Base-by-base conservation (phyloP, 2,797 vertebrate species). In the Propithecus deckenii region DNA sequence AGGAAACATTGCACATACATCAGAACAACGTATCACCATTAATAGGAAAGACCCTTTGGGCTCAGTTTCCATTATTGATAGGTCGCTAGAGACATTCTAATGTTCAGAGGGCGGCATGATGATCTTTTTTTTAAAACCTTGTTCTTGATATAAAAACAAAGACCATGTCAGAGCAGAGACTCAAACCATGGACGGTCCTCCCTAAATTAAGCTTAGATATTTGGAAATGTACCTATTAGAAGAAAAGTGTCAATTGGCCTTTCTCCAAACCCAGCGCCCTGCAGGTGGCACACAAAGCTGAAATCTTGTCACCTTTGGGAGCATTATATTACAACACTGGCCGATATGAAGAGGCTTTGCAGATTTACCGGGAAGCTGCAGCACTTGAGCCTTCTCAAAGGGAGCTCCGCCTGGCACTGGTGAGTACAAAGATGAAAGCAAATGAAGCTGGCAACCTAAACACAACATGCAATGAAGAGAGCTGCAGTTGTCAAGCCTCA, bases 251-350 rank as follows among this genome's bases (percentile, higher is more conserved):
- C 46, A 38, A 11, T 91, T 72, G n/a, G 14, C 65, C 80, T 95
- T 92, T 93, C 83, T 95, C 38, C 7, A 83, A 76, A 87, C 80
- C 8, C 98, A 99, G 99, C 61, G 99, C 99, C 0, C 98, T 99
- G 98, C 99, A 99, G 98, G 99, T 99, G 71, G 99, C 99, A 0
- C 99, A 98, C 95, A 99, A 99, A 69, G 99, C 99, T 41, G 99
- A 99, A 96, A 99, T 99, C 91, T 97, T 99, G 86, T 99, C 99
- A 0, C 99, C 99, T 0, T 98, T 99, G 12, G 99, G 99, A 86
- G 99, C 99, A 0, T 99, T 99, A 17, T 99, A 99, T 96, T 99
- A 99, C 98, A 99, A 99, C 99, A 99, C 99, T 0, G 99, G 99
- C 0, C 98, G 99, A 0, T 99, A 99, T 0, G 98, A 99, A n/a